Percentiles rank a stretch among this genome's conserved stretches.
phyloP scores from a whole-genome alignment of 64 coral and sea anemone species.

The Pocillopora verrucosa region DNA sequence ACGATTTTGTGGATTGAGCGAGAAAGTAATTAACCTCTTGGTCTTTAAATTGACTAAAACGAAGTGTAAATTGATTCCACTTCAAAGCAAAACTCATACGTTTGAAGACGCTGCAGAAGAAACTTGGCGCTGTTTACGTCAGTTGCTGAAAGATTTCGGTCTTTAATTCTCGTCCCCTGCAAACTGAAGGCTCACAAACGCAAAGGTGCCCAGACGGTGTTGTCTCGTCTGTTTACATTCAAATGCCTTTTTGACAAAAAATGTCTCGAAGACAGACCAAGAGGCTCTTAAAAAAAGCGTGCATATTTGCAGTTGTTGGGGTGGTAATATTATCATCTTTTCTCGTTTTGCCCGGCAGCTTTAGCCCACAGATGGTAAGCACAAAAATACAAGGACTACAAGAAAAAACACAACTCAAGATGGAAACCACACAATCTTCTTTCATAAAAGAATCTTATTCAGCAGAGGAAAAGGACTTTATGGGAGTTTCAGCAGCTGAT shows the following conservation, averaged over 20 bases:
- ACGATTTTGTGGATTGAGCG: background rate
- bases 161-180: background rate
- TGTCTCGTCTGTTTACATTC: background rate
- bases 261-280: conserved; percentile 17
- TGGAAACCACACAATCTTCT: background rate
- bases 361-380: background rate
- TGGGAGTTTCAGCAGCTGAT: background rate
- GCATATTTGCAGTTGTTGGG: background rate
- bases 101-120: too few species aligned
- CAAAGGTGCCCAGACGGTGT: too few species aligned
- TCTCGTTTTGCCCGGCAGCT: background rate
- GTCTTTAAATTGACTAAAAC: background rate
- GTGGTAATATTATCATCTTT: background rate
- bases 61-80: conserved; percentile 16
- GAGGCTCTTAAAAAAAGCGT: conserved; percentile 16
- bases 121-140: background rate
- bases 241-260: background rate
- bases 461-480: background rate
- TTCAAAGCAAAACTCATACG: background rate
- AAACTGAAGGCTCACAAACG: too few species aligned
- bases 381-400: background rate
- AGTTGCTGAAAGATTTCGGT: conserved; percentile 10
- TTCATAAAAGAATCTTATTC: background rate
- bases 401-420: background rate
- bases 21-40: background rate